phyloP scores from a whole-genome alignment of 2,888 invertebrate species.

The Spodoptera picta region DNA sequence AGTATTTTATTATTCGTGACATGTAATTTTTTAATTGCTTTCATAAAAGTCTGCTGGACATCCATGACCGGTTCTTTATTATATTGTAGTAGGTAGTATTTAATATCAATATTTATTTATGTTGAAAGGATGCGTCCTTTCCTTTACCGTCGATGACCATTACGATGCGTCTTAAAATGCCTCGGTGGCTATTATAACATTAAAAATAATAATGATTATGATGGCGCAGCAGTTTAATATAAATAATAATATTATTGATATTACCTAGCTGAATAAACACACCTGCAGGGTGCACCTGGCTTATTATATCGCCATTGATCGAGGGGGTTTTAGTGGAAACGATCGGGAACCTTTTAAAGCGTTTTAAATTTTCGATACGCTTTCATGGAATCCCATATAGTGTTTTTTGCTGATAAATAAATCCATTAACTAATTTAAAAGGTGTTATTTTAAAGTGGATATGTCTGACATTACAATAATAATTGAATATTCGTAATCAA shows the following conservation, averaged over 20 bases:
- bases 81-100: too few relatives aligned
- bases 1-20: too few relatives aligned
- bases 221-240: slow-evolving; percentile 20
- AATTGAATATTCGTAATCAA: too few relatives aligned
- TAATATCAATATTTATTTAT: too few relatives aligned
- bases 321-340: slow-evolving; percentile 20
- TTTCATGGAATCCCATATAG: background rate
- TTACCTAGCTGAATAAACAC: slow-evolving; percentile 27
- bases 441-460: too few relatives aligned
- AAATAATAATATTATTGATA: slow-evolving; percentile 20
- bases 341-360: slow-evolving; percentile 16
- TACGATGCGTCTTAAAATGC: slow-evolving; percentile 32
- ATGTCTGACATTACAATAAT: too few relatives aligned
- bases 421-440: too few relatives aligned
- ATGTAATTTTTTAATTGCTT: too few relatives aligned
- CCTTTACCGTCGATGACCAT: slow-evolving; percentile 30
- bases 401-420: too few relatives aligned
- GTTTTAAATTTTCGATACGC: slow-evolving; percentile 17
- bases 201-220: slow-evolving; percentile 41
- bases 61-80: too few relatives aligned
- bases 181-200: slow-evolving; percentile 32
- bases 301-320: slow-evolving; percentile 34
- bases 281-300: slow-evolving; percentile 61
- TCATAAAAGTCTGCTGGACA: too few relatives aligned
- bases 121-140: too few relatives aligned